Conservation (phyloP, 1,140 invertebrate species). For the Ridgeia piscesae region DNA sequence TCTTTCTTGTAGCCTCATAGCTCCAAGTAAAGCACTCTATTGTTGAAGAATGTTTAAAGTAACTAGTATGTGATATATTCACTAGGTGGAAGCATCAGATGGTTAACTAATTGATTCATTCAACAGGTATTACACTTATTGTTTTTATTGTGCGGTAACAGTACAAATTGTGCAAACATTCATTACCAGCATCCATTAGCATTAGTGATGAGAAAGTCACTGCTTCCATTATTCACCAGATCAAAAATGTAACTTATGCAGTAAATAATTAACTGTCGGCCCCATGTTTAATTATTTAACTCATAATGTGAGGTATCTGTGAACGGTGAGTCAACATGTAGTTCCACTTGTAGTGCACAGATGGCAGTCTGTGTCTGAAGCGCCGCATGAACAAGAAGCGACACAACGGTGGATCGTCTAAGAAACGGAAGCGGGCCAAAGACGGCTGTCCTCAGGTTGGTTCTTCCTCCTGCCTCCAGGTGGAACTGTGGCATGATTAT, state of each 20-base stretch:
- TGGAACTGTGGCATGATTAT: not conserved
- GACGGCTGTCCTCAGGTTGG: not conserved
- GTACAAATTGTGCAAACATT: not conserved
- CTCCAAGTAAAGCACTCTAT: not conserved
- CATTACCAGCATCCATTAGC: not conserved
- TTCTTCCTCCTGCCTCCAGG: not conserved
- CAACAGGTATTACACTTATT: not conserved
- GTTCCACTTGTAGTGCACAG: not conserved
- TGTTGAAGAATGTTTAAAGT: not conserved
- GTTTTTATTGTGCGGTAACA: not conserved
- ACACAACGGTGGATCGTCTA: constrained; percentile 47
- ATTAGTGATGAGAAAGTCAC: not conserved
- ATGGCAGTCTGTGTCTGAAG: not conserved
- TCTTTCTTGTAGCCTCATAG: not conserved
- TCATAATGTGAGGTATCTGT: not conserved
- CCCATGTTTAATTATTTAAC: not conserved
- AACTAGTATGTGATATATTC: not conserved
- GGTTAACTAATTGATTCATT: constrained; percentile 32
- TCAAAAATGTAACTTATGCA: too few relatives aligned
- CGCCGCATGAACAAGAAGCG: constrained; percentile 19
- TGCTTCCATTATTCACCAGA: not conserved
- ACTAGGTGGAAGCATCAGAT: not conserved
- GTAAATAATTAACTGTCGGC: not conserved
- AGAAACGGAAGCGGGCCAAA: constrained; percentile 67
- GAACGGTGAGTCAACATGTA: not conserved